Evolutionary conservation across 2,797 vertebrate genomes (phyloP).

Genomic region (Rhynchotus rufescens): DNA sequence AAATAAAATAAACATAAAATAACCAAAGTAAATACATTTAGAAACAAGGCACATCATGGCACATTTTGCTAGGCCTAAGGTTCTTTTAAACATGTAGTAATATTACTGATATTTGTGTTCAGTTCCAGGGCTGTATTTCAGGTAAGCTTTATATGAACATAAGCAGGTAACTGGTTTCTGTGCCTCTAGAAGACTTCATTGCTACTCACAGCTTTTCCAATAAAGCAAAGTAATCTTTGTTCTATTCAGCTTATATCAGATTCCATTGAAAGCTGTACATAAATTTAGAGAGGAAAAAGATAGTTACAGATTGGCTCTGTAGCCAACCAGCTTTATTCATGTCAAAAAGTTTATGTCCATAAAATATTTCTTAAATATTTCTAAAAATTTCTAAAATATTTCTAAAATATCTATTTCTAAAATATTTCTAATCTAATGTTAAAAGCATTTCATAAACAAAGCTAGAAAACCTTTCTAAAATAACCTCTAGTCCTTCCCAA

Average conservation of each 20-base stretch:
- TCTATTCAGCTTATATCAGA: neutral
- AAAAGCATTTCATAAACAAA: neutral
- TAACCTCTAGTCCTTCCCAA: neutral
- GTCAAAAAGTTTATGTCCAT: rapidly evolving
- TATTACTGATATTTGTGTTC: neutral
- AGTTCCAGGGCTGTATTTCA: neutral
- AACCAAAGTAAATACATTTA: neutral
- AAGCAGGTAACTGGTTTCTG: neutral
- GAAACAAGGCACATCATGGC: neutral
- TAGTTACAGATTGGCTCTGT: neutral
- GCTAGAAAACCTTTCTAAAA: neutral
- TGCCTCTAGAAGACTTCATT: neutral
- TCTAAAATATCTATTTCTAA: too few relatives aligned
- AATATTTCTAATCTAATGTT: neutral
- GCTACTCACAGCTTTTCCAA: neutral
- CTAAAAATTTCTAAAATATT: too few relatives aligned
- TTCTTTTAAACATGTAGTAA: neutral
- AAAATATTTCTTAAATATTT: neutral
- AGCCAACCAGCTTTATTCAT: neutral
- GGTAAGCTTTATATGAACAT: neutral
- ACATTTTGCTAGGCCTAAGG: neutral
- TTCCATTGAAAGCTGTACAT: rapidly evolving
- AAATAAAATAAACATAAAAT: too few relatives aligned
- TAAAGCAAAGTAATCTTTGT: neutral
- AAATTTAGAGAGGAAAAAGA: neutral